phyloP scores from a whole-genome alignment of 2,797 vertebrate species.

The Lutjanus campechanus region DNA sequence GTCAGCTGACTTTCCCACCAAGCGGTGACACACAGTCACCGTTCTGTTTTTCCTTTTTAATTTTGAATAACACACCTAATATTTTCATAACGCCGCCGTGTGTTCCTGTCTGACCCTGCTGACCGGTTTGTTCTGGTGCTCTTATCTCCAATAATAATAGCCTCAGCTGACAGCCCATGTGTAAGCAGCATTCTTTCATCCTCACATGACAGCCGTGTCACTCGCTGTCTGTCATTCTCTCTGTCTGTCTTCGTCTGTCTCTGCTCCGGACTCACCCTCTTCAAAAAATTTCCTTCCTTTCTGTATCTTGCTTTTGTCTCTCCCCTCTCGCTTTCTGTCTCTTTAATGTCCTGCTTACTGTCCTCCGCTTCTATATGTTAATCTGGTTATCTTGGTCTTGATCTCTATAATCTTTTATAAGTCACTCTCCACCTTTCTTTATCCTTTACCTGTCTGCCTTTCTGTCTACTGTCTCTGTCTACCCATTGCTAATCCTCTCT shows the following conservation, averaged over 20 bases:
- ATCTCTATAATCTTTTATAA: conserved; percentile 1
- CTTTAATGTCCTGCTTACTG: not conserved
- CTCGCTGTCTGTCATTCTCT: conserved; percentile 37
- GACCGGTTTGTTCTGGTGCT: conserved; percentile 76
- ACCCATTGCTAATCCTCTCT: not conserved
- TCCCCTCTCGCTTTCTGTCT: not conserved
- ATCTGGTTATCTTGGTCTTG: not conserved
- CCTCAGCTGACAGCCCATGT: conserved; percentile 81
- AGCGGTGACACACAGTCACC: not conserved
- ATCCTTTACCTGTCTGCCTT: not conserved
- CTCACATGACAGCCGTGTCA: conserved; percentile 81
- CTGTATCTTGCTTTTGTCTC: not conserved
- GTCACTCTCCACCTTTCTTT: conserved; percentile 5
- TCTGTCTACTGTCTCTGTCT: not conserved
- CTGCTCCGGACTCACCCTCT: conserved; percentile 25
- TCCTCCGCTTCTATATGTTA: not conserved
- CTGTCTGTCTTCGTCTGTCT: conserved; percentile 39
- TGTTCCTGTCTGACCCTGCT: conserved; percentile 50
- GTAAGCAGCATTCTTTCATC: conserved; percentile 82
- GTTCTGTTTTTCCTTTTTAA: not conserved
- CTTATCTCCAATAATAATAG: conserved; percentile 83
- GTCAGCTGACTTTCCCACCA: not conserved
- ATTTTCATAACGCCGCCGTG: conserved; percentile 37
- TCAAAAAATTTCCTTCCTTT: not conserved
- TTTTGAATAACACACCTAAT: conserved; percentile 27